A percentile compares a stretch with the other conserved stretches of the same genome.
Evolutionary conservation across 2,888 invertebrate species (phyloP).

Genomic region (Tiliacea citrago): DNA sequence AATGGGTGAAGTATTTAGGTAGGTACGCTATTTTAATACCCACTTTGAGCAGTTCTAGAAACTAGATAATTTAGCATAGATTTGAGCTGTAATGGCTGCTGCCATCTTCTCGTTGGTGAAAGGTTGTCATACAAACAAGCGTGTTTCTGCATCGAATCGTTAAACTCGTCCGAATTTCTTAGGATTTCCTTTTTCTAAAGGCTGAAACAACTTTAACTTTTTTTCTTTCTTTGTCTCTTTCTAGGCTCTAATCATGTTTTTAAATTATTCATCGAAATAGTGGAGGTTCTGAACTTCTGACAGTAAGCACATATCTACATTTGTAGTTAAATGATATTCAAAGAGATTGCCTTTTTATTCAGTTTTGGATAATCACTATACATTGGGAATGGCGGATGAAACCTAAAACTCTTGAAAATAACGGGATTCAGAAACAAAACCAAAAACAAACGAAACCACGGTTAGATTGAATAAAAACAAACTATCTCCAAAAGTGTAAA

Average conservation of each 20-base stretch:
- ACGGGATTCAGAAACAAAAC: neutral
- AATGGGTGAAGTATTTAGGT: neutral
- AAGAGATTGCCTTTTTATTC: constrained; percentile 3
- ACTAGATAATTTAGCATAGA: neutral
- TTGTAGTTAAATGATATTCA: neutral
- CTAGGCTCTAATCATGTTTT: neutral
- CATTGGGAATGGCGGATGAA: neutral
- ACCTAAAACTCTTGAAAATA: neutral
- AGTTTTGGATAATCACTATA: constrained; percentile 1
- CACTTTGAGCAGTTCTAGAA: neutral
- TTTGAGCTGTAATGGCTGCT: neutral
- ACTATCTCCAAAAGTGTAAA: constrained; percentile 33
- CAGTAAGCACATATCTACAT: neutral
- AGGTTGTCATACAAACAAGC: neutral
- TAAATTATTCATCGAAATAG: neutral
- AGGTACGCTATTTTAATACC: neutral
- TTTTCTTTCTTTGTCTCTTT: neutral
- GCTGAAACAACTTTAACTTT: neutral
- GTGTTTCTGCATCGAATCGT: neutral
- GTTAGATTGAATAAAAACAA: constrained; percentile 39
- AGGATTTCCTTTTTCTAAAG: neutral
- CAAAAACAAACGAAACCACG: neutral
- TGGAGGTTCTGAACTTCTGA: neutral
- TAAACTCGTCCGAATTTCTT: neutral
- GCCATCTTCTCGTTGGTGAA: neutral